Conservation (phyloP, 2,797 vertebrate species). For the Podarcis siculus region DNA sequence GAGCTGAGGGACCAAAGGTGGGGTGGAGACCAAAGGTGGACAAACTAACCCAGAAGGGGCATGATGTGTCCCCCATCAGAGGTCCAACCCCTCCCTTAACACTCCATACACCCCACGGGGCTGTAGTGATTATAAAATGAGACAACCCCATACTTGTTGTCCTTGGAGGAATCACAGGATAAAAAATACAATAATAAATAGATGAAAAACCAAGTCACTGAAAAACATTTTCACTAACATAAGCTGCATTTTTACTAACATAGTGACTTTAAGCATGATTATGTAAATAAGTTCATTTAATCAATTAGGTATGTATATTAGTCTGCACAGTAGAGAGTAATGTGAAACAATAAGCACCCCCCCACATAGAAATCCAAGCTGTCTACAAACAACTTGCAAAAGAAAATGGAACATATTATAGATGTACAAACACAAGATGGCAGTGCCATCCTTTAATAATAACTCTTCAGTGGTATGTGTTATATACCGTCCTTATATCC, state of each 20-base stretch:
- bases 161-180: not conserved
- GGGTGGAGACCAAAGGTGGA: too few species aligned
- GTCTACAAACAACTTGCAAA: not conserved
- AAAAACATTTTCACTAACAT: not conserved
- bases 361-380: not conserved
- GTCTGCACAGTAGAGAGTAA: not conserved
- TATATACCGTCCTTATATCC: not conserved
- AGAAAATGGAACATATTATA: conserved; percentile 17
- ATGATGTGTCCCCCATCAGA: too few species aligned
- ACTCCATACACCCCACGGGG: not conserved
- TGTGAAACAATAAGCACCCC: not conserved
- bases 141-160: not conserved
- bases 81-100: too few species aligned
- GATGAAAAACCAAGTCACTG: not conserved
- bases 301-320: not conserved
- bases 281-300: not conserved
- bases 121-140: not conserved
- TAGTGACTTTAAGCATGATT: not conserved
- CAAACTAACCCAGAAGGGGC: too few species aligned
- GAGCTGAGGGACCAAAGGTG: too few species aligned
- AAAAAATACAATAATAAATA: not conserved
- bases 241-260: not conserved
- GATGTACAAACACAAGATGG: conserved; percentile 67
- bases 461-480: not conserved
- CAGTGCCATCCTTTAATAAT: conserved; percentile 54